These are phyloP conservation scores for Semicossyphus pulcher DNA, from an alignment of 2,113 vertebrate genomes.

Conservation along the genomic window DNA sequence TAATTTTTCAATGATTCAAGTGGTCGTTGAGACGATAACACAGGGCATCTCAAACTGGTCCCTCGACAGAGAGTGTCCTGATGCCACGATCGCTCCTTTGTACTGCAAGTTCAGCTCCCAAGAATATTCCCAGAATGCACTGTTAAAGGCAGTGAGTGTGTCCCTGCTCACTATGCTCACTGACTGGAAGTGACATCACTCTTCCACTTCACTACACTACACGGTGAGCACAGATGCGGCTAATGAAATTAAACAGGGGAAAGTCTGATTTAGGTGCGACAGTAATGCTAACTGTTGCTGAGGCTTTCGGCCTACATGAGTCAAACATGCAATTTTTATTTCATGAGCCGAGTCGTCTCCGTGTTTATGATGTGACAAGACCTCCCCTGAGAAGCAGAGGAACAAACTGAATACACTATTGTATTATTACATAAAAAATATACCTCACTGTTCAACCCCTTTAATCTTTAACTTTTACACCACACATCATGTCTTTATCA, in stretches of 20 bases:
- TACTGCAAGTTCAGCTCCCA: not conserved
- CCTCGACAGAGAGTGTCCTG: not conserved
- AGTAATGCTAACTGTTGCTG: not conserved
- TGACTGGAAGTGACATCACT: constrained; percentile 54
- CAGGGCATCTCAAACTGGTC: not conserved
- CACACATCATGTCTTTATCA: too few relatives aligned
- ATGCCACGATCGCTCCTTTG: constrained; percentile 8
- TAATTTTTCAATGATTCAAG: not conserved
- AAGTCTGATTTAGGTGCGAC: constrained; percentile 6
- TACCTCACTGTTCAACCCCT: too few relatives aligned
- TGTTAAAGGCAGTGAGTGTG: constrained; percentile 5
- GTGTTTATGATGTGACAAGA: not conserved
- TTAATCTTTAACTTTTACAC: too few relatives aligned
- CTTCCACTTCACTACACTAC: constrained; percentile 27
- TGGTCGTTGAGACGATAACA: not conserved
- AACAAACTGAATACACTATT: not conserved
- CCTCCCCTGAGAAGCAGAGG: too few relatives aligned
- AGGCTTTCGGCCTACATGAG: not conserved
- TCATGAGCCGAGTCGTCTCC: not conserved
- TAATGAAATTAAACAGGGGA: constrained; percentile 15
- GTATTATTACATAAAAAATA: not conserved
- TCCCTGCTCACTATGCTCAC: constrained; percentile 20
- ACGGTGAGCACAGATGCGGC: constrained; percentile 4
- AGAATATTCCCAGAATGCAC: constrained; percentile 54
- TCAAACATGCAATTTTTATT: not conserved